Percentiles rank a stretch among this genome's conserved stretches.
These are phyloP conservation scores for Conistra vaccinii DNA, from an alignment of 2,888 invertebrate genomes.

Conservation along the genomic window DNA sequence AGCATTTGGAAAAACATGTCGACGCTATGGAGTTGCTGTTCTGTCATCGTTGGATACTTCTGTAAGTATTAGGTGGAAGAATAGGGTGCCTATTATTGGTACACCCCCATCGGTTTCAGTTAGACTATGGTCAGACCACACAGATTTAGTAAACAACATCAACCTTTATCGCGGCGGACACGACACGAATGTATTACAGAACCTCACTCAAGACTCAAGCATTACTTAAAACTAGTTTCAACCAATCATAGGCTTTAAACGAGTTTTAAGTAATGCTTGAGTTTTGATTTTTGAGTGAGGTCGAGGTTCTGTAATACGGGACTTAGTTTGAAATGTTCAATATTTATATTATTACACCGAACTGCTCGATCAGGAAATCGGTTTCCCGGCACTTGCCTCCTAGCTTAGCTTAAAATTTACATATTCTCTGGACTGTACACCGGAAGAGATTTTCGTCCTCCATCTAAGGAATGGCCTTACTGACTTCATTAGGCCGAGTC, in stretches of 20 bases:
- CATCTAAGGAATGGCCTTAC: background rate
- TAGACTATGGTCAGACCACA: background rate
- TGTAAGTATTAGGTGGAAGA: constrained; percentile 91
- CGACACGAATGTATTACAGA: background rate
- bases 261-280: too few species aligned
- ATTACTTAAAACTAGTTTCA: too few species aligned
- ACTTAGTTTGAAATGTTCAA: background rate
- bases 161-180: background rate
- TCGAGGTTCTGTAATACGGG: too few species aligned
- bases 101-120: background rate
- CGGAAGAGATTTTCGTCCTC: background rate
- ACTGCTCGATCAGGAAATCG: background rate
- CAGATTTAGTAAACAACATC: background rate
- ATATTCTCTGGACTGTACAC: too few species aligned
- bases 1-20: constrained; percentile 95
- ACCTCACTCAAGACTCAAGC: too few species aligned
- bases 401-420: too few species aligned
- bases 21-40: constrained; percentile 97
- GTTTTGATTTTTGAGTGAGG: too few species aligned
- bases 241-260: too few species aligned
- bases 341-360: too few species aligned
- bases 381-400: background rate
- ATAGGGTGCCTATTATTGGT: background rate
- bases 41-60: constrained; percentile 98
- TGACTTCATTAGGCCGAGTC: background rate